Evolutionary conservation across 2,113 vertebrate species (phyloP).

Genomic region (Silurus asotus): DNA sequence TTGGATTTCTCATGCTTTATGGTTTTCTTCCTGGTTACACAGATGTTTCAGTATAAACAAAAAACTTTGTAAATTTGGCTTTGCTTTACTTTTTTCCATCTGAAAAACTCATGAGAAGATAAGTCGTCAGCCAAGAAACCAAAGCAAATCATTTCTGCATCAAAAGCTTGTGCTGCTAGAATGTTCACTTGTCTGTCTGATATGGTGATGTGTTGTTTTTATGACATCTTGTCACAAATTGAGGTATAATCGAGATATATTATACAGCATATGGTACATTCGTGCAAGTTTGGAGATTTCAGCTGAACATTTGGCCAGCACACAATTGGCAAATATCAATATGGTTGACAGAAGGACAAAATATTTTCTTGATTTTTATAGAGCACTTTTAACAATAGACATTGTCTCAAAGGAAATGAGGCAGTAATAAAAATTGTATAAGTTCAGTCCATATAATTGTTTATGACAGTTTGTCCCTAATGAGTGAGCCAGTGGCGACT

Average conservation of each 20-base stretch:
- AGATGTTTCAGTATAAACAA: background rate
- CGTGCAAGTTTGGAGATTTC: background rate
- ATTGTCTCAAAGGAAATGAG: no score
- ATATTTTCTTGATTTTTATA: no score
- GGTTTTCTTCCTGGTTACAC: background rate
- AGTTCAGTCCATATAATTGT: no score
- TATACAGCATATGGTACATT: background rate
- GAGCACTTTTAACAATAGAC: no score
- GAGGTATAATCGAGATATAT: no score
- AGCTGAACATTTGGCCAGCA: background rate
- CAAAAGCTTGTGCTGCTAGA: background rate
- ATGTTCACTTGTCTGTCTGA: background rate
- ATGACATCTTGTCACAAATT: background rate
- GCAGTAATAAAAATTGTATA: no score
- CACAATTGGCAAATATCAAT: no score
- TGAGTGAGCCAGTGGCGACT: no score
- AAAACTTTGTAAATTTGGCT: background rate
- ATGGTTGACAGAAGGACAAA: no score
- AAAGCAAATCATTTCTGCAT: conserved; percentile 17
- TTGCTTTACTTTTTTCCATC: background rate
- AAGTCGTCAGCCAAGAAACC: background rate
- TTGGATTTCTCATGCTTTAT: background rate
- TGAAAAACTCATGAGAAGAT: background rate
- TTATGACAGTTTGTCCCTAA: no score
- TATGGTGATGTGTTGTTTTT: background rate